These are phyloP conservation scores for Clytia hemisphaerica DNA, from an alignment of 30 jellyfish, hydroid and myxozoan species.

Conservation along the genomic window DNA sequence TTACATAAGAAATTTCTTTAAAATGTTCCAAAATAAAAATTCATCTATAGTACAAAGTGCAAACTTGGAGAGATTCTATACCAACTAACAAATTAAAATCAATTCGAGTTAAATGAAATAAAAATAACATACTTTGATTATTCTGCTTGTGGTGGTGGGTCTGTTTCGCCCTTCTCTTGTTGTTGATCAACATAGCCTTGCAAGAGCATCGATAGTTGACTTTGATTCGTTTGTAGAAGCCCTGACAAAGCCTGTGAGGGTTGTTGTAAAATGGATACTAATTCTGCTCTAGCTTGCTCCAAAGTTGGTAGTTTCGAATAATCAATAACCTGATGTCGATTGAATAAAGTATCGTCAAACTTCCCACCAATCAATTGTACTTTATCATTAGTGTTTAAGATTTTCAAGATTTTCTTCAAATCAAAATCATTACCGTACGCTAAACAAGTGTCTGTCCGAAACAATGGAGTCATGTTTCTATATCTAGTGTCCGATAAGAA, in stretches of 20 bases:
- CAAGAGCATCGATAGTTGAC: conserved; percentile 25
- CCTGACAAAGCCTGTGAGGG: conserved; percentile 35
- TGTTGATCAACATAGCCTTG: conserved; percentile 37
- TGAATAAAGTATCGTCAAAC: conserved; percentile 51
- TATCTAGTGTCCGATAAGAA: conserved; percentile 37
- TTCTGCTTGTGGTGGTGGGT: no score
- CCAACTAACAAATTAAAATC: no score
- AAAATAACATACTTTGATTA: no score
- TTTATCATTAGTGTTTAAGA: conserved; percentile 35
- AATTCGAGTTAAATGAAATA: no score
- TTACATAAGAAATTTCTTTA: no score
- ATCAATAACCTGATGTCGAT: conserved; percentile 30
- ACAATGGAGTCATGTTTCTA: conserved; percentile 26
- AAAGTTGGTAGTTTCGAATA: conserved; percentile 58
- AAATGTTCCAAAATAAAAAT: no score
- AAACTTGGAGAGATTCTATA: no score
- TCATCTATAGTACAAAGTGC: no score
- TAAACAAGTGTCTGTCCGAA: conserved; percentile 39
- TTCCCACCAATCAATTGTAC: conserved; percentile 58
- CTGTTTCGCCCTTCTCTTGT: background rate
- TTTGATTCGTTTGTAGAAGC: conserved; percentile 25
- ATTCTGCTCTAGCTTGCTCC: conserved; percentile 26
- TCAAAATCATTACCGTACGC: conserved; percentile 44
- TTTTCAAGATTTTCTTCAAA: conserved; percentile 27
- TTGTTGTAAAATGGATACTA: conserved; percentile 31